Conservation (phyloP, 1,140 invertebrate genomes). For the Drosophila chauvacae region DNA sequence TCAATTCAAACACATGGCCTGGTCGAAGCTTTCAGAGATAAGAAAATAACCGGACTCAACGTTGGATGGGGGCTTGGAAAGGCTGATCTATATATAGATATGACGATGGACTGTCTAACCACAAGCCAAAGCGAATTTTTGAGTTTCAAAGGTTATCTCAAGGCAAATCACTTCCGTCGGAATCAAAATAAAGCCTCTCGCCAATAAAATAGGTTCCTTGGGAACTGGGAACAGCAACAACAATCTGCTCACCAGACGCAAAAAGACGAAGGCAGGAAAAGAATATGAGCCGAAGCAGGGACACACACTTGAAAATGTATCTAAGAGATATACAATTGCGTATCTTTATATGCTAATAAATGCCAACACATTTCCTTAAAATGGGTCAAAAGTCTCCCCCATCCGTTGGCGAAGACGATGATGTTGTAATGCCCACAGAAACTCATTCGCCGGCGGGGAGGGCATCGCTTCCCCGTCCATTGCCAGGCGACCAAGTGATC, state of each 20-base stretch:
- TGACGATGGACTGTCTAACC: constrained; percentile 59
- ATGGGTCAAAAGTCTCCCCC: constrained; percentile 84
- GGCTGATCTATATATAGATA: constrained; percentile 65
- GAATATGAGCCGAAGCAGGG: constrained; percentile 43
- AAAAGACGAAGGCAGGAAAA: constrained; percentile 13
- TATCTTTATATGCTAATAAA: constrained; percentile 83
- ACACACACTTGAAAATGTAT: constrained; percentile 72
- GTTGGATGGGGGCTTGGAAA: constrained; percentile 31
- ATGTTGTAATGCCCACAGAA: constrained; percentile 66
- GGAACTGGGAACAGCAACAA: neutral
- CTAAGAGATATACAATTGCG: constrained; percentile 68
- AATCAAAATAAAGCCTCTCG: constrained; percentile 44
- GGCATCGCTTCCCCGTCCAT: constrained; percentile 29
- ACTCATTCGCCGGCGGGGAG: constrained; percentile 54
- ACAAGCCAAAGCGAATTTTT: constrained; percentile 18
- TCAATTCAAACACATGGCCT: constrained; percentile 48
- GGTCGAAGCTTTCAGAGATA: constrained; percentile 50
- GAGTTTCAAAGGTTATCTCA: constrained; percentile 66
- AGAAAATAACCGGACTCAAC: constrained; percentile 38
- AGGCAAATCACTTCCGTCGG: constrained; percentile 63
- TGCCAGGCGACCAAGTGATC: constrained; percentile 67
- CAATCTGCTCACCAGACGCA: constrained; percentile 16
- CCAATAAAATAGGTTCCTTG: constrained; percentile 9
- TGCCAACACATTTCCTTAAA: constrained; percentile 77
- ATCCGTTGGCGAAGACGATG: constrained; percentile 45